Base-by-base conservation (phyloP, 2,888 invertebrate genomes). In the Yponomeuta cagnagella region DNA sequence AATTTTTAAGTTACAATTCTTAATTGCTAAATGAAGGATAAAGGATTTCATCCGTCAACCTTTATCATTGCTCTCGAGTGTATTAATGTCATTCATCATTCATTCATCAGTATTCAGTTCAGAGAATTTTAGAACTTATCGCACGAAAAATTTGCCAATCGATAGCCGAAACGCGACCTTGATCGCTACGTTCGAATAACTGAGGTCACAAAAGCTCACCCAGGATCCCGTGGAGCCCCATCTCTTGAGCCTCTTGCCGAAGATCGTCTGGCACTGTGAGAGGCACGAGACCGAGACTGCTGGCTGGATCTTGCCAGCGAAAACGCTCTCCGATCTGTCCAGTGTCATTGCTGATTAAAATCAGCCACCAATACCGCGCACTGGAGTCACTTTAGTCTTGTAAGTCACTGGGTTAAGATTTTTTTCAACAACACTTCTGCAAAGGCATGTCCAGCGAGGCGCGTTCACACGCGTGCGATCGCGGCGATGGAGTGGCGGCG, bases 151-250 rank as follows among this genome's bases (percentile, higher is more conserved):
- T 58, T 58, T 12, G 52, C 52, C 15, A 58, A 58, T 58, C 52
- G 52, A 58, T 58, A 15, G 15, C 52, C 12, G 52, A 58, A 58
- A 58, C 52, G 52, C 52, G 52, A 58, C 52, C 52, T 58, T 58
- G 52, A 58, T 15, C 52, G 2, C 52, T 58, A 58, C 6, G 52
- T 15, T 58, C 52, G 52, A 58, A 2, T 15, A 58, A 12, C 52
- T 58, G 52, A 58, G 52, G 52, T 58, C 52, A 58, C 52, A 58
- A 67, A 15, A 10, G 64, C 93, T 93, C 90, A 95, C 95, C 95
- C 95, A 95, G 77, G 95, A 95, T 81, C 95, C 95, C 1, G 95
- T 95, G 74, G 95, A 95, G 73, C 95, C 95, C 95, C 95, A 95
- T 83, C 95, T 91, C 79, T 95, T 93, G 71, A 95, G 90, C 78